Conservation (phyloP, 2,797 vertebrate species). For the Onychomys leucogaster region DNA sequence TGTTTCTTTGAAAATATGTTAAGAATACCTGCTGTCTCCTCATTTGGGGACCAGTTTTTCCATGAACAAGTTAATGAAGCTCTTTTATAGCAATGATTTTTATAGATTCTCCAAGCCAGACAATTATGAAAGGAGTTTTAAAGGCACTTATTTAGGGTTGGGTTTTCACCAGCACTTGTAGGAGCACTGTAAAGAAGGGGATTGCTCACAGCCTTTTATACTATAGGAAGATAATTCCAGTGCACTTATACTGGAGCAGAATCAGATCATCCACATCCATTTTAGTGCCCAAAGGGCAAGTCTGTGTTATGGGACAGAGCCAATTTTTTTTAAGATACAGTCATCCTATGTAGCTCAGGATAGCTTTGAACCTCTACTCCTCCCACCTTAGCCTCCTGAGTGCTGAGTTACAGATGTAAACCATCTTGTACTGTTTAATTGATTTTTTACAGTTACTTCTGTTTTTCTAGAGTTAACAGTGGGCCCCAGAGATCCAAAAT, state of each 20-base stretch:
- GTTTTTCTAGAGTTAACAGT: constrained; percentile 64
- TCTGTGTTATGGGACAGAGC: constrained; percentile 71
- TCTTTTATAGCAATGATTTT: constrained; percentile 69
- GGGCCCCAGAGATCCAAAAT: constrained; percentile 80
- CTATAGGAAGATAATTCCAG: constrained; percentile 85
- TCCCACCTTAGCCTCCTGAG: neutral
- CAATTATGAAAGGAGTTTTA: constrained; percentile 49
- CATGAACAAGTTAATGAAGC: constrained; percentile 76
- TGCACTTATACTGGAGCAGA: constrained; percentile 85
- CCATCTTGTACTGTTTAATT: constrained; percentile 73
- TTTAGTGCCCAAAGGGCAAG: constrained; percentile 73
- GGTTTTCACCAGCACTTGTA: constrained; percentile 78
- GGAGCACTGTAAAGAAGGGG: constrained; percentile 79
- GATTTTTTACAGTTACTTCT: constrained; percentile 80
- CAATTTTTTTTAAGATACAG: constrained; percentile 79
- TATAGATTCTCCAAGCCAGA: constrained; percentile 71
- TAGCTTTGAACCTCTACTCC: neutral
- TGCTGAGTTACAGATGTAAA: neutral
- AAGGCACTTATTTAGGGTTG: constrained; percentile 67
- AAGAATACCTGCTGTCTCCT: constrained; percentile 70
- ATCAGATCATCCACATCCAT: constrained; percentile 83
- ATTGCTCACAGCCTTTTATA: constrained; percentile 74
- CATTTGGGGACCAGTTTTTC: constrained; percentile 67
- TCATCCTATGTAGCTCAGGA: neutral
- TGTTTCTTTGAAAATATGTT: constrained; percentile 68